phyloP scores from a whole-genome alignment of 2,113 vertebrate genomes.

The Verasper variegatus region DNA sequence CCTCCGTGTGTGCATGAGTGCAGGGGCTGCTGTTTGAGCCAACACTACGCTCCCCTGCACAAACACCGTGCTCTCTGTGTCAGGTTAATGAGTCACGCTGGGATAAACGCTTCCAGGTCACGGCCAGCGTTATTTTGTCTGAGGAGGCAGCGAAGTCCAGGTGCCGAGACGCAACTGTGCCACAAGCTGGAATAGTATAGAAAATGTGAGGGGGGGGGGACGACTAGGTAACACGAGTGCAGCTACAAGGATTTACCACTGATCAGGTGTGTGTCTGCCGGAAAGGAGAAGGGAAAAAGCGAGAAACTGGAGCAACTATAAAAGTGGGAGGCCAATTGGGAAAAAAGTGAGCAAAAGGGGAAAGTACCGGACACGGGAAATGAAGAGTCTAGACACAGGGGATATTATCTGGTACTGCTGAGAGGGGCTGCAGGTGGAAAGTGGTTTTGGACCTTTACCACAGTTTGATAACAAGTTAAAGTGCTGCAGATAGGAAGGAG shows the following conservation, averaged over 20 bases:
- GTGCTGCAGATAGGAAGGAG: slow-evolving; percentile 7
- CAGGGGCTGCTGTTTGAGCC: slow-evolving; percentile 65
- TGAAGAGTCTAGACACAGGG: slow-evolving; percentile 37
- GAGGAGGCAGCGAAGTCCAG: slow-evolving; percentile 41
- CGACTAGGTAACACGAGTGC: neutral
- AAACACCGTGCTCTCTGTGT: slow-evolving; percentile 64
- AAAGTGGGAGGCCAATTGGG: neutral
- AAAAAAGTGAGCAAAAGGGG: neutral
- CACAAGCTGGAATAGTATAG: slow-evolving; percentile 21
- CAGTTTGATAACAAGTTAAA: slow-evolving; percentile 23
- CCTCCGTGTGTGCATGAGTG: slow-evolving; percentile 35
- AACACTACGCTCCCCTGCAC: slow-evolving; percentile 59
- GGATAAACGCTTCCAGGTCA: slow-evolving; percentile 77
- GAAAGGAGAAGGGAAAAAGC: neutral
- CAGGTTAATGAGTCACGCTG: slow-evolving; percentile 77
- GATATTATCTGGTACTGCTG: slow-evolving; percentile 31
- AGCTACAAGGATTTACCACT: neutral
- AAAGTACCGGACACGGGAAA: slow-evolving; percentile 32
- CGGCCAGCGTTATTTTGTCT: slow-evolving; percentile 56
- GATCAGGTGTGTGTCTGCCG: neutral
- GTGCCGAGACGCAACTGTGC: slow-evolving; percentile 61
- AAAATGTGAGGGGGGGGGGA: slow-evolving; percentile 5
- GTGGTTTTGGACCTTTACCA: slow-evolving; percentile 17
- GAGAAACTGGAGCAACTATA: neutral
- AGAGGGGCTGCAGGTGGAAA: slow-evolving; percentile 17